Percentiles rank a stretch among this genome's conserved stretches.
These are phyloP conservation scores for Heptranchias perlo DNA, from an alignment of 2,113 vertebrate species.

Conservation along the genomic window DNA sequence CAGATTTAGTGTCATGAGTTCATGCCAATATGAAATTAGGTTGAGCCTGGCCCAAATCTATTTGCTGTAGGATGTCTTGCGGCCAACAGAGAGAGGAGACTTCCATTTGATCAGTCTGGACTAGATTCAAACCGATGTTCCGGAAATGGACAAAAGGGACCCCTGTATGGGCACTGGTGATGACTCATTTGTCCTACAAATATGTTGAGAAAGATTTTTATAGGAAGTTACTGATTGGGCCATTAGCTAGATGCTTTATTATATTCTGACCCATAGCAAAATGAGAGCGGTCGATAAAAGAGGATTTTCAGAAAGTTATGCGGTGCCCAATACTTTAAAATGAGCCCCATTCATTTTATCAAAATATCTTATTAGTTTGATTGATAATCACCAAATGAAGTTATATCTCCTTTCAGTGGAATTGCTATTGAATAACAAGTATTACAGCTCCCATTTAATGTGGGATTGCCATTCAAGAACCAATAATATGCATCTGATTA, in stretches of 20 bases:
- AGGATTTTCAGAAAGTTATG: background rate
- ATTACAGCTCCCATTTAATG: background rate
- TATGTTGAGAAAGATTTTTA: background rate
- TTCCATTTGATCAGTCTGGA: background rate
- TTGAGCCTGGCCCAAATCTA: background rate
- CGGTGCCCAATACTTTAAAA: background rate
- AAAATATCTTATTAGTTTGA: background rate
- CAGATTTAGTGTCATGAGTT: background rate
- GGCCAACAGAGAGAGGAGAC: background rate
- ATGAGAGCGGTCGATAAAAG: background rate
- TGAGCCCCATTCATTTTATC: background rate
- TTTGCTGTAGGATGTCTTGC: background rate
- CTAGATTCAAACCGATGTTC: background rate
- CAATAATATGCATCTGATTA: background rate
- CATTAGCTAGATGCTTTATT: background rate
- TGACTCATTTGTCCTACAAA: background rate
- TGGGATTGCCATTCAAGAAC: background rate
- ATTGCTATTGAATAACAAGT: background rate
- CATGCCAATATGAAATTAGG: background rate
- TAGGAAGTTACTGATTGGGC: background rate
- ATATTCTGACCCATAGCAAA: background rate
- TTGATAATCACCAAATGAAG: background rate
- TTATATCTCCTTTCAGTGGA: background rate
- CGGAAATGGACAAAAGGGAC: background rate
- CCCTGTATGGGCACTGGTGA: background rate